phyloP scores from a whole-genome alignment of 1,140 invertebrate species.

The Leptopilina clavipes region DNA sequence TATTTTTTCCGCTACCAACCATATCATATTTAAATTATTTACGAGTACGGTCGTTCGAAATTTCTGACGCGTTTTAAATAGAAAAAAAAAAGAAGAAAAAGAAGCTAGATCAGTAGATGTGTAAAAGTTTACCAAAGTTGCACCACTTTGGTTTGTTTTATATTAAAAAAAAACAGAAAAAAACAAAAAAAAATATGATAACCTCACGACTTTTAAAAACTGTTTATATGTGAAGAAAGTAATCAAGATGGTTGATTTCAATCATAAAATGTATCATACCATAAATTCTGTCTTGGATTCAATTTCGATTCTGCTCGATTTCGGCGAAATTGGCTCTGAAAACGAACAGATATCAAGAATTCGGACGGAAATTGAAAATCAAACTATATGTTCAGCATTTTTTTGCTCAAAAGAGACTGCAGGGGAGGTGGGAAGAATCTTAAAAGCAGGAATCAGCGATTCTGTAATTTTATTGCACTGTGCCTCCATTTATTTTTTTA shows the following conservation, averaged over 20 bases:
- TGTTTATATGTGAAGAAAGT: conserved; percentile 35
- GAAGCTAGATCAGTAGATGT: conserved; percentile 2
- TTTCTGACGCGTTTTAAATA: neutral
- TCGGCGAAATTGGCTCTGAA: neutral
- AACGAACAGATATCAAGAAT: neutral
- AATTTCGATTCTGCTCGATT: neutral
- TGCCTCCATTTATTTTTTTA: neutral
- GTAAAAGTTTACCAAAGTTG: conserved; percentile 30
- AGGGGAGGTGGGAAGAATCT: conserved; percentile 16
- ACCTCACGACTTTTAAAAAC: conserved; percentile 12
- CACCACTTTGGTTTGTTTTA: conserved; percentile 32
- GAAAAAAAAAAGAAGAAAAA: no score
- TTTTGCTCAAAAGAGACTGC: conserved; percentile 22
- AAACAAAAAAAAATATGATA: neutral
- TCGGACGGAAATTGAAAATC: neutral
- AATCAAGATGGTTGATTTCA: conserved; percentile 12
- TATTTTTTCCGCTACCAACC: conserved; percentile 10
- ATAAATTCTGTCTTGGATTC: neutral
- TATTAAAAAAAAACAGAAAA: conserved; percentile 6
- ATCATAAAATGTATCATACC: conserved; percentile 22
- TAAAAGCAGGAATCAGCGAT: conserved; percentile 20
- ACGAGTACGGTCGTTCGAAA: conserved; percentile 8
- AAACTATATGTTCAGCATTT: conserved; percentile 29
- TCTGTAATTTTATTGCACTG: conserved; percentile 5
- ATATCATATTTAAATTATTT: conserved; percentile 30